Conservation (phyloP, 2,888 invertebrate genomes). For the Eustalomyia histrio region DNA sequence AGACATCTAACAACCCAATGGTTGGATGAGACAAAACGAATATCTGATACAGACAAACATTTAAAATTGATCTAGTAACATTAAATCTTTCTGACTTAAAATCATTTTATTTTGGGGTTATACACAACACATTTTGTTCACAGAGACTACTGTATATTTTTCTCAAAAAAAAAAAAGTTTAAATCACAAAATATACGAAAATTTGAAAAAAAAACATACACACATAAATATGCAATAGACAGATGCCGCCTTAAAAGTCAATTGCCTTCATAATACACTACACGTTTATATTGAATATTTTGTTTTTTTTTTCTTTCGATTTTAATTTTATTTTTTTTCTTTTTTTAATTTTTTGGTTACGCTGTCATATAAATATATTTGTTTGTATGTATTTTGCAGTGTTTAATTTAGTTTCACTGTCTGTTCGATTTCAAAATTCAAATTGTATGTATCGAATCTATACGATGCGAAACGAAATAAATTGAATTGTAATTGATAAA, state of each 20-base stretch:
- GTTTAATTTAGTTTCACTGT: conserved; percentile 18
- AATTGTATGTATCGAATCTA: conserved; percentile 44
- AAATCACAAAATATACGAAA: conserved; percentile 2
- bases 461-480: conserved; percentile 62
- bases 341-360: conserved; percentile 27
- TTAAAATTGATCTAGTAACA: conserved; percentile 10
- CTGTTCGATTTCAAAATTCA: conserved; percentile 39
- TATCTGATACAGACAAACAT: background rate
- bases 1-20: background rate
- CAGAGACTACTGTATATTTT: background rate
- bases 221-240: conserved; percentile 46
- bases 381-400: background rate
- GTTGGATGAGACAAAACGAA: no score
- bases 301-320: conserved; percentile 3
- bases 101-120: background rate
- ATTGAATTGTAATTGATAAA: conserved; percentile 76
- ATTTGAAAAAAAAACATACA: background rate
- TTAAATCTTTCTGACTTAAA: conserved; percentile 9
- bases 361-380: conserved; percentile 23
- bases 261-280: conserved; percentile 24
- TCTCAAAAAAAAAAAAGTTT: background rate
- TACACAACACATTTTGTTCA: background rate
- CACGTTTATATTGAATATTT: conserved; percentile 2
- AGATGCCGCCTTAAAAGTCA: conserved; percentile 42
- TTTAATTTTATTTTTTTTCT: conserved; percentile 5